phyloP scores from a whole-genome alignment of 2,113 vertebrate genomes.

The Apteryx owenii region DNA sequence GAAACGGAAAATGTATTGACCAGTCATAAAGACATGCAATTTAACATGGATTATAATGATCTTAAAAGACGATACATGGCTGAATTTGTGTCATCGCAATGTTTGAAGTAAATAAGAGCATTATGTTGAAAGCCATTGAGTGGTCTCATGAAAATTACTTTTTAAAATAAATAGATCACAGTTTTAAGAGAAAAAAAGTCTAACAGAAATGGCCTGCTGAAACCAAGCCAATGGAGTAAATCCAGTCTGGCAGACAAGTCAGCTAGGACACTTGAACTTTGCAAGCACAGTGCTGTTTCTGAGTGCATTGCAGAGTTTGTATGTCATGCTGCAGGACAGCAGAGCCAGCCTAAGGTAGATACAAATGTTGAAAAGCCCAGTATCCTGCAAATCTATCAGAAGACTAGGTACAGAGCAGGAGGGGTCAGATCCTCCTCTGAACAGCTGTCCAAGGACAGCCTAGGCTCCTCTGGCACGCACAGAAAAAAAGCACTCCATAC shows the following conservation, averaged over 20 bases:
- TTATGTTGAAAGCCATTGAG: background rate
- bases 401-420: background rate
- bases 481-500: fast-evolving
- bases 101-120: background rate
- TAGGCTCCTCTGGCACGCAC: background rate
- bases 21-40: background rate
- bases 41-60: background rate
- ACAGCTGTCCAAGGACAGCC: background rate
- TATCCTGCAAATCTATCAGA: background rate
- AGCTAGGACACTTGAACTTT: background rate
- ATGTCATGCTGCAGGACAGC: background rate
- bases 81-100: background rate
- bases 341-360: background rate
- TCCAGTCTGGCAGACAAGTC: background rate
- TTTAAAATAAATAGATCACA: background rate
- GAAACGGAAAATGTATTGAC: background rate
- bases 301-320: background rate
- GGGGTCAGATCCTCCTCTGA: background rate
- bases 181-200: background rate
- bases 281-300: background rate
- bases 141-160: background rate
- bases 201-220: background rate
- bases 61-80: background rate
- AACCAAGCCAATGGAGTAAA: background rate
- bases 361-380: background rate